phyloP scores from a whole-genome alignment of 2,113 vertebrate genomes.

The Actenoides lindsayi region DNA sequence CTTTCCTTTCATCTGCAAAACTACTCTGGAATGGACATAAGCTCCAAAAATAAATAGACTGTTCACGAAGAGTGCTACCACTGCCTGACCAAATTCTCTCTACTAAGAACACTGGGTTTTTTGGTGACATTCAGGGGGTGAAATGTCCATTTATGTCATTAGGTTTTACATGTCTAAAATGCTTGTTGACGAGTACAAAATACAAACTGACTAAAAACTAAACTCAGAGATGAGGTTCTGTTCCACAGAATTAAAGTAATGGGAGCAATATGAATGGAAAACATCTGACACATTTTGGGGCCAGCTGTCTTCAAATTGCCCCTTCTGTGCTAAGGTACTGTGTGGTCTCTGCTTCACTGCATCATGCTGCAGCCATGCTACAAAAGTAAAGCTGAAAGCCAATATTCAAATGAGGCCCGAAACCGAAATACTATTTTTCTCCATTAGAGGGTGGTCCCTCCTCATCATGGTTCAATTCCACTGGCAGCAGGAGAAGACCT shows the following conservation, averaged over 20 bases:
- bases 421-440: conserved; percentile 28
- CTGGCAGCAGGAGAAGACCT: conserved; percentile 46
- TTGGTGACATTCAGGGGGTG: neutral
- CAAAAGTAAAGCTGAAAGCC: conserved; percentile 28
- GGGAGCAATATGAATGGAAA: neutral
- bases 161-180: conserved; percentile 4
- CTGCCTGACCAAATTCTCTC: neutral
- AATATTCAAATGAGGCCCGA: neutral
- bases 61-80: neutral
- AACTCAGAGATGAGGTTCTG: neutral
- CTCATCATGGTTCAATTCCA: conserved; percentile 40
- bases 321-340: conserved; percentile 7
- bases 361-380: neutral
- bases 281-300: neutral
- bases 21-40: neutral
- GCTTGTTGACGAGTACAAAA: neutral
- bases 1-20: conserved; percentile 6
- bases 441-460: conserved; percentile 57
- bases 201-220: neutral
- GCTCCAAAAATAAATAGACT: neutral
- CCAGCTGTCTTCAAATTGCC: conserved; percentile 18
- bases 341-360: neutral
- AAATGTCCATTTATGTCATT: neutral
- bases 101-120: neutral
- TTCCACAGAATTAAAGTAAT: neutral